These are phyloP conservation scores for Enteromius treurensis DNA, from an alignment of 2,797 vertebrate genomes.

Conservation along the genomic window DNA sequence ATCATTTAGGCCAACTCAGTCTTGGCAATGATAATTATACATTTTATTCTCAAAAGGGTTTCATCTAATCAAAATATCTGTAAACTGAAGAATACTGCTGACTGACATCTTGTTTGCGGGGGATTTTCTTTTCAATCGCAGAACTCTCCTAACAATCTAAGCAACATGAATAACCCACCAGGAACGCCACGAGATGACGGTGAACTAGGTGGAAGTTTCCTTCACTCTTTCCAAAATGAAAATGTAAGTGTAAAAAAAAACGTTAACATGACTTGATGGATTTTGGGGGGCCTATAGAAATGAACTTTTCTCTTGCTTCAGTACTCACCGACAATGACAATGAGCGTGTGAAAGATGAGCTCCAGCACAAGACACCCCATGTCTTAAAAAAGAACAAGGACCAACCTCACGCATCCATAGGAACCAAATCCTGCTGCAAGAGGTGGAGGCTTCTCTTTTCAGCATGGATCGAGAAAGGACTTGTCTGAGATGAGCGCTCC, in stretches of 20 bases:
- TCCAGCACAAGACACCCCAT: slow-evolving; percentile 46
- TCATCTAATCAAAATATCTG: not conserved
- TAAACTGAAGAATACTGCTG: not conserved
- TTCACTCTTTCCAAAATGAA: slow-evolving; percentile 99
- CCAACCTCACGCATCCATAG: slow-evolving; percentile 23
- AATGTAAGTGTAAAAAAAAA: slow-evolving; percentile 80
- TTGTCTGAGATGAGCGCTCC: not conserved
- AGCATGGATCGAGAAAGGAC: not conserved
- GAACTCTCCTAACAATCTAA: slow-evolving; percentile 99
- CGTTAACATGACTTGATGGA: not conserved
- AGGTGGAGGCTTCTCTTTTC: slow-evolving; percentile 1
- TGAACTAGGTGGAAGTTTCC: slow-evolving; percentile 95
- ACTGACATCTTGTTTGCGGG: not conserved
- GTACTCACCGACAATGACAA: slow-evolving; percentile 99
- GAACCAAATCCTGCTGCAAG: slow-evolving; percentile 19
- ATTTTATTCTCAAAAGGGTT: not conserved
- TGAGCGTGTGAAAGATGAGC: slow-evolving; percentile 90
- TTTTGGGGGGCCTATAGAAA: not conserved
- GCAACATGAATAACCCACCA: slow-evolving; percentile 98
- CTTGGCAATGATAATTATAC: not conserved
- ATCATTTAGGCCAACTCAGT: not conserved
- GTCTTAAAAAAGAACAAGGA: slow-evolving; percentile 17
- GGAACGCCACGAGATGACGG: slow-evolving; percentile 96
- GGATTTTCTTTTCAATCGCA: slow-evolving; percentile 61
- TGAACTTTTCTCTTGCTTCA: slow-evolving; percentile 67